Evolutionary conservation across 2,888 invertebrate genomes (phyloP).

Genomic region (Euplagia quadripunctaria): DNA sequence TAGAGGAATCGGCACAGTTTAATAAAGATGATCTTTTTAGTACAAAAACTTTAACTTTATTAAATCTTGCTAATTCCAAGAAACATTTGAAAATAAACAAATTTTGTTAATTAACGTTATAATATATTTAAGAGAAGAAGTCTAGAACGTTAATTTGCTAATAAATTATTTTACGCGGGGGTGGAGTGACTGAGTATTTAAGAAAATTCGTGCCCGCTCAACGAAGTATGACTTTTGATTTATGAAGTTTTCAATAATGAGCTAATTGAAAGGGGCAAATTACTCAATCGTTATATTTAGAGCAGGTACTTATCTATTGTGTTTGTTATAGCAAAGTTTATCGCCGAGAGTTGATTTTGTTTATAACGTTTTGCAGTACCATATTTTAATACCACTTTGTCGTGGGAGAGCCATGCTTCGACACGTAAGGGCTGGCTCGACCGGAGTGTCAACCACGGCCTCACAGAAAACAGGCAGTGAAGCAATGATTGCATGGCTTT

Average conservation of each 20-base stretch:
- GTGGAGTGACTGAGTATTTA: slow-evolving; percentile 30
- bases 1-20: background rate
- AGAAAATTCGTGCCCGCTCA: slow-evolving; percentile 32
- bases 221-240: slow-evolving; percentile 38
- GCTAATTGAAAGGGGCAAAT: slow-evolving; percentile 23
- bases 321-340: background rate
- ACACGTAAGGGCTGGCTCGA: no score
- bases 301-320: background rate
- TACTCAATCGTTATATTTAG: slow-evolving; percentile 17
- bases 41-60: slow-evolving; percentile 2
- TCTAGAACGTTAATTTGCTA: slow-evolving; percentile 38
- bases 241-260: slow-evolving; percentile 26
- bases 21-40: slow-evolving; percentile 1
- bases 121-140: slow-evolving; percentile 36
- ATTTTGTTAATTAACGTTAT: slow-evolving; percentile 35
- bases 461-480: no score
- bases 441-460: no score
- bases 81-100: slow-evolving; percentile 25
- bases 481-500: no score
- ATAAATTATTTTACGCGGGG: slow-evolving; percentile 37
- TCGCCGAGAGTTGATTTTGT: background rate
- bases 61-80: background rate
- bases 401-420: no score
- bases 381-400: no score
- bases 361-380: background rate